phyloP scores from a whole-genome alignment of 2,113 vertebrate genomes.

The Melierax canorus region DNA sequence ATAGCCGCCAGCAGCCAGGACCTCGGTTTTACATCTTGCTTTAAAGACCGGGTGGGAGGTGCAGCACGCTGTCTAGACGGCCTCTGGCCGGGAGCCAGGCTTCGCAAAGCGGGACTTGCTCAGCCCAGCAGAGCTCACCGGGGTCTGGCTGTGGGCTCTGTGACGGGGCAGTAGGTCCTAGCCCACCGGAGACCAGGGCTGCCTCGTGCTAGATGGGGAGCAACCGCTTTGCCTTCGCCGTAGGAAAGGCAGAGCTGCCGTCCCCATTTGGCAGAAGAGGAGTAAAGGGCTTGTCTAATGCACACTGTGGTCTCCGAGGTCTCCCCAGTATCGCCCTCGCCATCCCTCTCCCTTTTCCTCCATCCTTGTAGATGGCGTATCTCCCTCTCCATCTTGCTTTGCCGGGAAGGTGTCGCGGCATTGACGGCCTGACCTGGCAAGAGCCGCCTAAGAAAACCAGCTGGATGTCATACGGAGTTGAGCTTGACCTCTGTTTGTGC shows the following conservation, averaged over 20 bases:
- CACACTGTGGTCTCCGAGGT: not conserved
- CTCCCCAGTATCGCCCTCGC: not conserved
- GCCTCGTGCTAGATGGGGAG: rapidly evolving
- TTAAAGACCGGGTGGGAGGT: not conserved
- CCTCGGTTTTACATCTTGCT: not conserved
- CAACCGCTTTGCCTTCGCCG: not conserved
- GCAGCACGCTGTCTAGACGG: not conserved
- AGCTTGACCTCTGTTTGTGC: not conserved
- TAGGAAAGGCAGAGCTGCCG: not conserved
- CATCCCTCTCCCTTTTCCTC: not conserved
- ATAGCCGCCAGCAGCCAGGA: not conserved
- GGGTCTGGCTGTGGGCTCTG: not conserved
- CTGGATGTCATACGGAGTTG: not conserved
- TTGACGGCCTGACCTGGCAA: not conserved
- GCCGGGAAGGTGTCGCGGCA: too few relatives aligned
- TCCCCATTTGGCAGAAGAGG: not conserved
- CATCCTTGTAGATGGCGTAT: not conserved
- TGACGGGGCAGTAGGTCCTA: not conserved
- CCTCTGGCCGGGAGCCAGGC: not conserved
- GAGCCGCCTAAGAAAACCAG: not conserved
- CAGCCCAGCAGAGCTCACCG: not conserved
- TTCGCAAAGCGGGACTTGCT: not conserved
- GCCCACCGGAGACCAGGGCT: not conserved
- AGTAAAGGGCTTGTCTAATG: not conserved
- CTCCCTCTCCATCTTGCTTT: not conserved